Base-by-base conservation (phyloP, 1,140 invertebrate genomes). In the Ceratosolen solmsi region DNA sequence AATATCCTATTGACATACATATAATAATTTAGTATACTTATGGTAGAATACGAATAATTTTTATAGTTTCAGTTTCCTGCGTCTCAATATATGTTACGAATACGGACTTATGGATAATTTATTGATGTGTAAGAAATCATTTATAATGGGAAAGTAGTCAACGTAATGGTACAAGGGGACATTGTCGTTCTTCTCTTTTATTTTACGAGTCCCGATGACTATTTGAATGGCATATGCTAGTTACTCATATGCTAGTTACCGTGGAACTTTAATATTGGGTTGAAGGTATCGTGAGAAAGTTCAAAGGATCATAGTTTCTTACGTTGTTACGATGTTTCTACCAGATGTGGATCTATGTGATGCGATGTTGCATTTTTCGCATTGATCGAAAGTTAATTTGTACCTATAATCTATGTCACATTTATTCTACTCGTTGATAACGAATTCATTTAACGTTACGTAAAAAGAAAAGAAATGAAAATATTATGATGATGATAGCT, bases 271-370 rank as follows among this genome's bases (percentile, higher is more conserved):
- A 80, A 80, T 80, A 73, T 73, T 56, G 54, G 36, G 51, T 30
- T 30, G 54, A 33, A 56, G 30, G 36, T 70, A 80, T 80, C 78
- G 78, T 73, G 78, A 80, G 78, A 73, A 80, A 80, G 70, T 73
- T 80, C 56, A 71, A 58, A 71, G 36, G n/a, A 79, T 71, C 38
- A 22, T 17, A 36, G 41, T 49, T 73, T 13, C 41, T 46, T 46
- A 46, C 13, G 5, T 7, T 46, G 41, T 46, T n/a, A n/a, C n/a
- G n/a, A n/a, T n/a, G n/a, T n/a, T n/a, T n/a, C n/a, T n/a, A 46
- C 41, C 41, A 46, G 13, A 13, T 46, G 13, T 46, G 13, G 5
- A 8, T 46, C 46, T 54, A 9, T 33, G 11, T 46, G 46, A 38
- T 70, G 76, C 27, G n/a, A n/a, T n/a, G n/a, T n/a, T n/a, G n/a